Evolutionary conservation across 2,888 invertebrate genomes (phyloP).

Genomic region (Habrosyne pyritoides): DNA sequence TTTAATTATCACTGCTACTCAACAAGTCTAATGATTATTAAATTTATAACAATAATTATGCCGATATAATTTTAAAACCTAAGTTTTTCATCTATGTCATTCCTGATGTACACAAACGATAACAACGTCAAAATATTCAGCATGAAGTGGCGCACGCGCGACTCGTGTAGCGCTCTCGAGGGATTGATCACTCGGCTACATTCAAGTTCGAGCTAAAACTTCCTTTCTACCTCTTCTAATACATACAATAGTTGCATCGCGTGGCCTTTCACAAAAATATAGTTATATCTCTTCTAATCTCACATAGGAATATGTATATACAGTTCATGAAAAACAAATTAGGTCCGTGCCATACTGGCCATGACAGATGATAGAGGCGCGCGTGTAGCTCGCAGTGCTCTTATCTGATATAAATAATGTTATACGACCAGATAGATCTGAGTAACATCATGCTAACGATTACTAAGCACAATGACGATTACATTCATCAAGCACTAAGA

Average conservation of each 20-base stretch:
- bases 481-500: conserved; percentile 81
- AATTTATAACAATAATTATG: conserved; percentile 81
- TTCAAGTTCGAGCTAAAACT: conserved; percentile 18
- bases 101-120: conserved; percentile 63
- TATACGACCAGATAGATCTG: conserved; percentile 62
- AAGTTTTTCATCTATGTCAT: conserved; percentile 52
- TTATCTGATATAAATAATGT: conserved; percentile 45
- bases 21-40: conserved; percentile 78
- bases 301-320: conserved; percentile 54
- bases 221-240: conserved; percentile 32
- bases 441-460: conserved; percentile 78
- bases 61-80: conserved; percentile 70
- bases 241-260: conserved; percentile 34
- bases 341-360: conserved; percentile 32
- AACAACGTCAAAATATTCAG: conserved; percentile 58
- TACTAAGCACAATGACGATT: conserved; percentile 82
- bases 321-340: conserved; percentile 41
- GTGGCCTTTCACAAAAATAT: conserved; percentile 51
- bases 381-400: conserved; percentile 28
- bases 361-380: conserved; percentile 14
- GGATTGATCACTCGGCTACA: conserved; percentile 20
- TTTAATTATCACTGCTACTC: conserved; percentile 76
- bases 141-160: conserved; percentile 41
- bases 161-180: conserved; percentile 14
- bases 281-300: conserved; percentile 56